phyloP scores from a whole-genome alignment of 2,113 vertebrate genomes.

The Tyto alba region DNA sequence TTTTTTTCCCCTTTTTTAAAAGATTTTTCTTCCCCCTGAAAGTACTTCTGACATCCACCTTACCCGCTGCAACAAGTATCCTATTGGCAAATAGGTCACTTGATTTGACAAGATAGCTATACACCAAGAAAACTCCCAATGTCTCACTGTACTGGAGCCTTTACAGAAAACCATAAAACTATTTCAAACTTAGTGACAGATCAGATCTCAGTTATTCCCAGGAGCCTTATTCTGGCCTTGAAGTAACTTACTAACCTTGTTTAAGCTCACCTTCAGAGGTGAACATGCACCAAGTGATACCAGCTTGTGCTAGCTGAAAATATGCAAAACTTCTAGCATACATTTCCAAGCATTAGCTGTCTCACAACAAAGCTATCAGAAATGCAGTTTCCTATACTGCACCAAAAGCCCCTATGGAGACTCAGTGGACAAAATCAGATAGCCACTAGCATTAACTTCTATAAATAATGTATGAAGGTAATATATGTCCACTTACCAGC shows the following conservation, averaged over 20 bases:
- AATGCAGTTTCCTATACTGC: neutral
- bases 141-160: neutral
- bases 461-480: neutral
- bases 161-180: neutral
- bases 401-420: neutral
- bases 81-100: neutral
- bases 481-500: neutral
- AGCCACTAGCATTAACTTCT: neutral
- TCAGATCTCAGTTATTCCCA: neutral
- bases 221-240: neutral
- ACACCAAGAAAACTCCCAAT: neutral
- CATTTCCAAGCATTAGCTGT: neutral
- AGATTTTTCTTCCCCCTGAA: neutral
- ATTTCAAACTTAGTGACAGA: neutral
- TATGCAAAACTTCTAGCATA: neutral
- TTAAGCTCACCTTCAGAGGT: neutral
- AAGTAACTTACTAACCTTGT: neutral
- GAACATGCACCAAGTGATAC: accelerated
- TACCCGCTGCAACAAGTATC: neutral
- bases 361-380: neutral
- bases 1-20: too few relatives aligned
- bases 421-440: neutral
- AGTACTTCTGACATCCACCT: neutral
- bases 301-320: neutral
- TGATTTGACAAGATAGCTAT: neutral